Conservation (phyloP, 2,113 vertebrate genomes). For the Tragelaphus scriptus region DNA sequence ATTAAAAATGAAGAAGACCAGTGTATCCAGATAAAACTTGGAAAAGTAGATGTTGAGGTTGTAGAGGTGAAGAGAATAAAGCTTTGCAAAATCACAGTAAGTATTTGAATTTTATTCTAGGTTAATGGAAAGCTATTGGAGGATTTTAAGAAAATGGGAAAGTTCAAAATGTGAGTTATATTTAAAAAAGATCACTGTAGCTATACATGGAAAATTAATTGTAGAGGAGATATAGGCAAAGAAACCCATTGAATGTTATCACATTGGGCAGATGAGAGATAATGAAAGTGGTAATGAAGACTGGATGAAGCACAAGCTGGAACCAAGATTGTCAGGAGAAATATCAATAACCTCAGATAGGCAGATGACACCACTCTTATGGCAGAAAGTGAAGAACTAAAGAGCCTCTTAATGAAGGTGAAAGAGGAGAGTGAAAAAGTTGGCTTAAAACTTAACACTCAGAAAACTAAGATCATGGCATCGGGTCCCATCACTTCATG, state of each 20-base stretch:
- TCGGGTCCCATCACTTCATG: neutral
- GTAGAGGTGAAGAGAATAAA: neutral
- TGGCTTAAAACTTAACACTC: neutral
- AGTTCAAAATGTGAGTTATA: neutral
- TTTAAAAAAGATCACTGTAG: neutral
- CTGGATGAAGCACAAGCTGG: neutral
- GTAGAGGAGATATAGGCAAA: neutral
- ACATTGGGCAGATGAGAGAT: neutral
- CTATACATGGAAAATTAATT: neutral
- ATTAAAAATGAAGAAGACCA: neutral
- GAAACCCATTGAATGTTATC: neutral
- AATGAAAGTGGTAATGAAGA: neutral
- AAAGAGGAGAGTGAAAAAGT: neutral
- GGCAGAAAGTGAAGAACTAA: neutral
- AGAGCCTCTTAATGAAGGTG: neutral
- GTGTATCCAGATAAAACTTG: neutral
- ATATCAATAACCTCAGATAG: neutral
- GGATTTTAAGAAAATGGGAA: neutral
- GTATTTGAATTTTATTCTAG: neutral
- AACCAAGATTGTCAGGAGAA: neutral
- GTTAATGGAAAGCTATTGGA: neutral
- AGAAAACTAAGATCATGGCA: neutral
- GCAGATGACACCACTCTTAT: neutral
- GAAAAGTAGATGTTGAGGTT: neutral
- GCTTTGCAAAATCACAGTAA: neutral